phyloP scores from a whole-genome alignment of 2,113 vertebrate species.

The Acinonyx jubatus region DNA sequence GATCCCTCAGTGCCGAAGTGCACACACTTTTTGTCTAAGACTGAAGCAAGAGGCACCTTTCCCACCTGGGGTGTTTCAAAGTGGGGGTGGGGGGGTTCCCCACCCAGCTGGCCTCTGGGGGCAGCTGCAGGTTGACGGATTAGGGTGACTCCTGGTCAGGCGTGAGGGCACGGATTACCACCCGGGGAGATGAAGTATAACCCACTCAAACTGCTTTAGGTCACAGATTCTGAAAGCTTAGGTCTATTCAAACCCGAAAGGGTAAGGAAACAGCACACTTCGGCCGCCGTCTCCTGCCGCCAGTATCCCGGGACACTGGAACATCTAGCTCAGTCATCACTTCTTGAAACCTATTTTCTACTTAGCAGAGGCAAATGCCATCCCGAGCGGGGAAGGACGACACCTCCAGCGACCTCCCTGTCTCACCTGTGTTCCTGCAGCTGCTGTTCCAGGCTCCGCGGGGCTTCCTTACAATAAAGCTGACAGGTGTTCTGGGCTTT shows the following conservation, averaged over 20 bases:
- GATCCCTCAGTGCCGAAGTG: background rate
- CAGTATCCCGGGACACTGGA: background rate
- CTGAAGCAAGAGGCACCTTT: background rate
- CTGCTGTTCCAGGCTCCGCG: constrained; percentile 97
- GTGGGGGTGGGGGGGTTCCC: fast-evolving
- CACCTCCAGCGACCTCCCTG: background rate
- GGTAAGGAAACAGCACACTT: background rate
- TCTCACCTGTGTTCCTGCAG: constrained; percentile 97
- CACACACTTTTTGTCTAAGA: background rate
- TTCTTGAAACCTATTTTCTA: background rate
- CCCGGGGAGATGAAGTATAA: background rate
- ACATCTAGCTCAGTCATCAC: fast-evolving
- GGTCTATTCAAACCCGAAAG: background rate
- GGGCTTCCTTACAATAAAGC: constrained; percentile 95
- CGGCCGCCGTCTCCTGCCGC: background rate
- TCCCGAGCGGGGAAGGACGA: background rate
- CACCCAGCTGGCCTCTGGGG: background rate
- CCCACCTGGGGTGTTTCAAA: background rate
- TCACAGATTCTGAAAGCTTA: background rate
- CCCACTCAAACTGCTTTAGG: background rate
- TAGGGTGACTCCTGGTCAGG: background rate
- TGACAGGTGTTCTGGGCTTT: constrained; percentile 95
- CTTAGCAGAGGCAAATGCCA: background rate
- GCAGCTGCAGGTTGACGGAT: background rate
- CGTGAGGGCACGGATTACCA: background rate